These are phyloP conservation scores for Megalopta genalis DNA, from an alignment of 1,140 invertebrate species.

Conservation along the genomic window DNA sequence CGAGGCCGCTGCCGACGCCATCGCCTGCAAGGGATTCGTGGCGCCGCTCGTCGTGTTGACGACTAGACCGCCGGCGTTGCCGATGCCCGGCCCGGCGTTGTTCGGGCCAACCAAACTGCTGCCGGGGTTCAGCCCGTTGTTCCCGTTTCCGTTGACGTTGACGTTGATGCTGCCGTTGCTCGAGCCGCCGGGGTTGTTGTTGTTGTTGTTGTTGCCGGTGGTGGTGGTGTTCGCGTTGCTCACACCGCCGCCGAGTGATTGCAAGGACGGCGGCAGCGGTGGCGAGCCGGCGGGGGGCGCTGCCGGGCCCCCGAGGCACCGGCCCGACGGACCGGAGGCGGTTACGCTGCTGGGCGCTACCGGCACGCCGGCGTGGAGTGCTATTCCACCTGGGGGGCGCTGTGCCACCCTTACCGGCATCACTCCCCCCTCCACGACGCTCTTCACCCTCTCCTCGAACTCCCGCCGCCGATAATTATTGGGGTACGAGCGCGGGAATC, in stretches of 20 bases:
- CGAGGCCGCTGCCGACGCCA: slow-evolving; percentile 77
- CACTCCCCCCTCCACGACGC: slow-evolving; percentile 80
- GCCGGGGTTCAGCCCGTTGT: slow-evolving; percentile 22
- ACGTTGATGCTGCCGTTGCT: slow-evolving; percentile 36
- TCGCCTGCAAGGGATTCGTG: slow-evolving; percentile 75
- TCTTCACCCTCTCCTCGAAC: slow-evolving; percentile 71
- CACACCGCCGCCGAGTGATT: slow-evolving; percentile 66
- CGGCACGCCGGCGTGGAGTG: slow-evolving; percentile 78
- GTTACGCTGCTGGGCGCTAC: slow-evolving; percentile 72
- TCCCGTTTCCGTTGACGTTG: slow-evolving; percentile 21
- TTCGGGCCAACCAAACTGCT: slow-evolving; percentile 26
- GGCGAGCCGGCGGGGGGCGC: slow-evolving; percentile 70
- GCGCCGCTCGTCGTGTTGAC: slow-evolving; percentile 56
- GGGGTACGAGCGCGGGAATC: slow-evolving; percentile 38
- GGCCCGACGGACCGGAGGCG: slow-evolving; percentile 73
- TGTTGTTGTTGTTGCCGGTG: too few relatives aligned
- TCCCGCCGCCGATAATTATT: slow-evolving; percentile 51
- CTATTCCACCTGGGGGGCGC: slow-evolving; percentile 79
- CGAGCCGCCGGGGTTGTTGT: slow-evolving; percentile 21
- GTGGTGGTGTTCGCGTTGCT: slow-evolving; percentile 34
- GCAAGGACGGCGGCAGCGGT: slow-evolving; percentile 71
- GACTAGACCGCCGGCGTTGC: slow-evolving; percentile 34
- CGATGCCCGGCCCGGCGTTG: slow-evolving; percentile 24
- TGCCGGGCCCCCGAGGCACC: slow-evolving; percentile 76
- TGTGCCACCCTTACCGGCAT: slow-evolving; percentile 80